Conservation (phyloP, 2,888 invertebrate species). For the Invenusta paracnida region DNA sequence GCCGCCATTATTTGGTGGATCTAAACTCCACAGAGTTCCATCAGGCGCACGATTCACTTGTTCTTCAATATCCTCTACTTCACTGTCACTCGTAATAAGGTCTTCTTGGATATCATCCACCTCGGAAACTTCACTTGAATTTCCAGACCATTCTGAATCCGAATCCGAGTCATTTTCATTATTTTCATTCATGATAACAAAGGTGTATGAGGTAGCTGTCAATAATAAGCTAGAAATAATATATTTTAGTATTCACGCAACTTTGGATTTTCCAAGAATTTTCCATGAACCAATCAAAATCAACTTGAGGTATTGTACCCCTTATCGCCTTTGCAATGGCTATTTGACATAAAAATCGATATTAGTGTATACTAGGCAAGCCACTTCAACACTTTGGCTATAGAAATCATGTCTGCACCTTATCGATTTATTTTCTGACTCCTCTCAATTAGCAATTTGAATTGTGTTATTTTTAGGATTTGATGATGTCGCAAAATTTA, state of each 20-base stretch:
- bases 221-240: no score
- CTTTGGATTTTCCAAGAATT: not conserved
- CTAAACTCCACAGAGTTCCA: no score
- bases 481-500: slow-evolving; percentile 22
- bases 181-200: no score
- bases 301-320: not conserved
- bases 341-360: not conserved
- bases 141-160: no score
- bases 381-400: not conserved
- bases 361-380: not conserved
- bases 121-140: no score
- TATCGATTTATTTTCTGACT: not conserved
- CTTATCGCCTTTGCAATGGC: not conserved
- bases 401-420: not conserved
- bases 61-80: no score
- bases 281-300: not conserved
- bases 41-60: no score
- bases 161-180: no score
- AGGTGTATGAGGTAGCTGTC: no score
- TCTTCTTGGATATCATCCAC: no score
- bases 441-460: slow-evolving; percentile 11
- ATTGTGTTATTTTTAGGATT: slow-evolving; percentile 26
- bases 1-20: slow-evolving; percentile 1
- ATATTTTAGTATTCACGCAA: no score
- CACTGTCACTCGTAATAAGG: no score